Evolutionary conservation across 2,888 invertebrate genomes (phyloP), one percentile per base, ranked within the genome.

Genomic region (Rhamphomyia laevipes): DNA sequence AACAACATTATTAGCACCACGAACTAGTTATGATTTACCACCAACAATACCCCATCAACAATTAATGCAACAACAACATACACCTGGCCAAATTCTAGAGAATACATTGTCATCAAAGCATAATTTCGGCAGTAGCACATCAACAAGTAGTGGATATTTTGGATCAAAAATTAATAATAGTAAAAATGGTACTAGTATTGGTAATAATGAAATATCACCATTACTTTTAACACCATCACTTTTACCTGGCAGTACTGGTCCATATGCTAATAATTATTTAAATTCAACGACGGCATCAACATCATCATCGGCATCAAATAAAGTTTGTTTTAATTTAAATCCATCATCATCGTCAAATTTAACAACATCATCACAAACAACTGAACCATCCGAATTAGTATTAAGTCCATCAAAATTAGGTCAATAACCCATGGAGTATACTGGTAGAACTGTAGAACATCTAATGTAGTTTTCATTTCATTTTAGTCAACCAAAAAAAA

Each of bases 391-490:
- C n/a, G 71, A 71, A 58, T 56, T 71, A 54, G 64, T 71, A 55
- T 62, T 71, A 55, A 71, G 70, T 60, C 71, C 71, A 45, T 66
- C 71, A 31, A 71, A 70, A 57, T 65, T 71, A 53, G 70, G 71
- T 45, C 71, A 71, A 56, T 67, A 63, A 56, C 51, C 27, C 18
- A 43, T 40, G 31, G 33, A 44, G 33, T 48, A 33, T 16, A 31
- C 16, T 15, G 31, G 35, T 41, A 18, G 40, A 31, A 35, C 18
- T 21, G 35, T 45, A 18, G 31, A 45, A 30, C 31, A 31, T 16
- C 44, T 35, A 4, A 45, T 45, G 44, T 45, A 45, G 31, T 35
- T 30, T 43, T 37, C 16, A 27, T 27, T 4, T 27, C 23, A 27
- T 27, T 9, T 30, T 6, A 6, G 30, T 9, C 11, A 30, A 30